Percentiles rank a stretch among this genome's conserved stretches.
These are phyloP conservation scores for Epistrophella euchroma DNA, from an alignment of 2,888 invertebrate species.

Conservation along the genomic window DNA sequence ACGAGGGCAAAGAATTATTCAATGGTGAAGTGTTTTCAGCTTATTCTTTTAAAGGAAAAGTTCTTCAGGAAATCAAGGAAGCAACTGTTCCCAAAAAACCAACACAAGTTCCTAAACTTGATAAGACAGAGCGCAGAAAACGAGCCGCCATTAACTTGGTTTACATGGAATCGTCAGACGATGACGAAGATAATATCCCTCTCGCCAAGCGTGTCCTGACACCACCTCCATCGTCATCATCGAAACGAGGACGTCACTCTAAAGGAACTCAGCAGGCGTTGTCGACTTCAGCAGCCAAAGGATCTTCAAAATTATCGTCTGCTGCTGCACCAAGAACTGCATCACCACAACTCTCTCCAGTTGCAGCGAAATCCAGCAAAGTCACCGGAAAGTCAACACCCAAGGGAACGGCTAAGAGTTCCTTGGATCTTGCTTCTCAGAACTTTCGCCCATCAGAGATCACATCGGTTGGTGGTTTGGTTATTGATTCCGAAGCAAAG, in stretches of 20 bases:
- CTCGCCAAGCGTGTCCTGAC: conserved; percentile 84
- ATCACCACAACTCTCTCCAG: conserved; percentile 77
- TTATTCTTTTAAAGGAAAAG: conserved; percentile 86
- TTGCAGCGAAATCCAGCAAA: conserved; percentile 71
- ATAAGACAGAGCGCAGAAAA: conserved; percentile 77
- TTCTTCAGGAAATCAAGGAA: conserved; percentile 81
- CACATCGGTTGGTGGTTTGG: conserved; percentile 89
- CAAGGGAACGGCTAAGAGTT: conserved; percentile 64
- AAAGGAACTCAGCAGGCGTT: neutral
- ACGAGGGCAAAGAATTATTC: conserved; percentile 87
- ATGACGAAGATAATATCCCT: conserved; percentile 84
- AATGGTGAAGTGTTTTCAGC: conserved; percentile 88
- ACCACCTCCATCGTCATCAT: neutral
- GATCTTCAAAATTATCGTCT: conserved; percentile 23
- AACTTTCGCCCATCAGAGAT: conserved; percentile 88
- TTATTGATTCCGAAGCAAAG: conserved; percentile 86
- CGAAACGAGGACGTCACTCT: conserved; percentile 36
- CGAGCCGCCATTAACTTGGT: conserved; percentile 79
- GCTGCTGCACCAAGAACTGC: conserved; percentile 41
- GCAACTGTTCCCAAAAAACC: conserved; percentile 82
- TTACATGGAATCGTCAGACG: conserved; percentile 83
- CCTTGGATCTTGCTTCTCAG: conserved; percentile 68
- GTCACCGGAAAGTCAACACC: conserved; percentile 50
- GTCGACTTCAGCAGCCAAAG: neutral
- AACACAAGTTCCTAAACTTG: conserved; percentile 64